Evolutionary conservation across 2,113 vertebrate genomes (phyloP), one percentile per base, ranked within the genome.

Genomic region (Perca schrenkii): DNA sequence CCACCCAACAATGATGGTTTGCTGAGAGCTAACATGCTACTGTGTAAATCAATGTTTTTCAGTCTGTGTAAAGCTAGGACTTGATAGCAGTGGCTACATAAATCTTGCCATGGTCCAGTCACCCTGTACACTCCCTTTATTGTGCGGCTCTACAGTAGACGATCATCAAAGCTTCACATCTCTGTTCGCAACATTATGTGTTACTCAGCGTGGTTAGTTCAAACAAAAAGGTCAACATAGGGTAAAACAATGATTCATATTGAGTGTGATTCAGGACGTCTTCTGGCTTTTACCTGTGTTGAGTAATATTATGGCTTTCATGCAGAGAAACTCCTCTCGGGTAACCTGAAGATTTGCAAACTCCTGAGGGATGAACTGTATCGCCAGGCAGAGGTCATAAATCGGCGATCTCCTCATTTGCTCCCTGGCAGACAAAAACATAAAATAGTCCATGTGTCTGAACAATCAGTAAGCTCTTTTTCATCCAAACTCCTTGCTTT

Each of bases 361-460:
- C 94, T 99, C 98, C 89, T 98, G 97, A 14, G 98, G 98, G 78
- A 99, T 97, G 57, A 98, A 96, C 96, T 98, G 97, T 96, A 99
- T 99, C 4, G 97, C 97, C 43, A 98, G 88, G 88, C 98, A 99
- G 79, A 99, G 91, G n/a, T 99, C 97, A 81, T 97, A 98, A 91
- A 99, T 99, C 0, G 98, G 98, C 47, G 96, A 97, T 78, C 96
- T 96, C 80, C 96, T 98, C 98, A 99, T 97, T 88, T 97, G 94
- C 77, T 99, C 98, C 88, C 98, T 99, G 77, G 53, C 6, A 22
- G 34, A 65, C 1, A 58, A 50, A 79, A 72, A 79, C 2, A 73
- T 3, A 7, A 70, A 80, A 36, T 19, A 8, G 13, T 69, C 60
- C 3, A 6, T 36, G 8, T 28, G 16, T 36, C 12, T 22, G 56